phyloP scores from a whole-genome alignment of 1,140 invertebrate species.

The Trachelipus rathkii region DNA sequence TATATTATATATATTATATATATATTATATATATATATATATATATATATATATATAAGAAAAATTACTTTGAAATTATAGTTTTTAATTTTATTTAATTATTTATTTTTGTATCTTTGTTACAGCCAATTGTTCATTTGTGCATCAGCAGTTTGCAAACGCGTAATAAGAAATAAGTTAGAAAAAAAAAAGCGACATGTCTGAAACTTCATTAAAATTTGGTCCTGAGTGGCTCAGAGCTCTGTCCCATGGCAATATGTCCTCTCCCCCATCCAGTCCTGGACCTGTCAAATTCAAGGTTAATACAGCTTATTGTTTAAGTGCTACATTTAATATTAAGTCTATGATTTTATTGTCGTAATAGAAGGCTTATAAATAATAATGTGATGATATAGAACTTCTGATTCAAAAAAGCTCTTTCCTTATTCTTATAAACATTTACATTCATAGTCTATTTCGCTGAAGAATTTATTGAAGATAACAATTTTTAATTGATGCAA shows the following conservation, averaged over 20 bases:
- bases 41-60: not conserved
- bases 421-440: too few relatives aligned
- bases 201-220: slow-evolving; percentile 55
- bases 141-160: not conserved
- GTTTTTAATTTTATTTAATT: not conserved
- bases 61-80: not conserved
- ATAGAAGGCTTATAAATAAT: too few relatives aligned
- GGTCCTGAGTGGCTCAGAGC: slow-evolving; percentile 57
- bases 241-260: slow-evolving; percentile 52
- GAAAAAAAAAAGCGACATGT: slow-evolving; percentile 27
- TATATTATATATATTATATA: not conserved
- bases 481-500: too few relatives aligned
- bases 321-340: too few relatives aligned
- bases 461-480: too few relatives aligned
- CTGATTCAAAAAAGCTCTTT: too few relatives aligned
- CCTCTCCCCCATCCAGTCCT: slow-evolving; percentile 50
- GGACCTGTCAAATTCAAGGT: slow-evolving; percentile 45
- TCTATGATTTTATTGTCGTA: too few relatives aligned
- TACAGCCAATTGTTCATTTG: not conserved
- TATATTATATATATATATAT: not conserved
- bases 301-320: slow-evolving; percentile 19
- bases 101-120: too few relatives aligned
- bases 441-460: too few relatives aligned
- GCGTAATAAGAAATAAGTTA: not conserved
- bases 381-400: too few relatives aligned